Evolutionary conservation across 2,888 invertebrate genomes (phyloP), one percentile per base, ranked within the genome.

Genomic region (Clitarchus hookeri): DNA sequence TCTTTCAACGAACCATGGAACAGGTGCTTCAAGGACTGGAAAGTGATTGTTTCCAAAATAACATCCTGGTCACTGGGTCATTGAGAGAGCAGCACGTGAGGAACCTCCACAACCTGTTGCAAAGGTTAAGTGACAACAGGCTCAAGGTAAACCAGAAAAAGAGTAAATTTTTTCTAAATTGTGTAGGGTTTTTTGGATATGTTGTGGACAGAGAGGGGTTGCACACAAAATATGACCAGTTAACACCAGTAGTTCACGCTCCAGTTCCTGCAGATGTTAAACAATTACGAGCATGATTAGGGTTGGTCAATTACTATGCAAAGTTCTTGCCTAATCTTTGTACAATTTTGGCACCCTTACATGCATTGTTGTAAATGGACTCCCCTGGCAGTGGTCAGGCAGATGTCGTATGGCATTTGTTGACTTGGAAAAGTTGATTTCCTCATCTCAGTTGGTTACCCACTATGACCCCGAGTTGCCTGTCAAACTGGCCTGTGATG

Each of bases 401-500:
- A 48, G 8, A 6, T 48, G 16, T 48, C 11, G 8, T 48, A 48
- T 6, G 48, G 48, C 11, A 16, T 48, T 48, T 48, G 48, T 48
- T 48, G 48, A 48, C 16, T 48, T 48, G 0, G 6, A 48, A 48
- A 11, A 48, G 16, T 48, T 48, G 48, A 48, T 48, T 48, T 48
- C 48, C 16, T 65, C 65, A 6, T 0, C 48, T 48, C 48, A 48
- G 16, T 2, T 48, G 16, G 48, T 48, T 16, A 48, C 48, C 48
- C 11, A 48, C 48, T 6, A 48, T 6, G 6, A 48, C 16, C 48
- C 3, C 11, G 48, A 48, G 12, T 48, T 48, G 16, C 48, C 48
- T 8, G 48, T 48, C 48, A 48, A 13, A 48, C 85, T 92, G 8
- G 89, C 91, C 0, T 90, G 90, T 78, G 92, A 92, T 89, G 91